Base-by-base conservation (phyloP, 2,797 vertebrate species). In the Harpagifer antarcticus region DNA sequence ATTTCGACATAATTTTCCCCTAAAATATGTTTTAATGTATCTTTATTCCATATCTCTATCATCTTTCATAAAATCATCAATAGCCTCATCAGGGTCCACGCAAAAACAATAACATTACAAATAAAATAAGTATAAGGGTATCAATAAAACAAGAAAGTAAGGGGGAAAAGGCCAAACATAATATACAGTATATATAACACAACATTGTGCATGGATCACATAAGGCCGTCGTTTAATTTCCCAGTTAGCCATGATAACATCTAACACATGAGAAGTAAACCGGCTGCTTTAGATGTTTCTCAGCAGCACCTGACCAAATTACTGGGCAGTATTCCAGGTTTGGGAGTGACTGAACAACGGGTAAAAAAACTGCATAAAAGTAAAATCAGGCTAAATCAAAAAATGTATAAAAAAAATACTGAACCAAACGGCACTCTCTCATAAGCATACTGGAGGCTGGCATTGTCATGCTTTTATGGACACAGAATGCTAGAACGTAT, bases 381-480 rank as follows among this genome's bases (percentile, higher is more conserved):
- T 63, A 4, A 9, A 56, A n/a, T 33, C 45, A 53, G n/a, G 55
- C 1, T 11, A 40, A 73, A 19, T 17, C 19, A 31, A 33, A 47
- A 17, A 5, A 16, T 27, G 42, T 14, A 42, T 42, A 5, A 45
- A 15, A 45, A 54, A 54, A 49, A 55, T 60, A 53, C 33, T n/a
- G 5, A 68, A 27, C 59, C 15, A 54, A 11, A 9, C 43, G n/a
- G 3, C 0, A 2, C 31, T 54, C 10, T 37, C 8, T 37, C 33
- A 37, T 37, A 37, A 37, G 6, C 33, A 37, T 6, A 37, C 44
- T 40, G 76, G 9, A 70, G 23, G 14, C 14, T 65, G 19, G 49
- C 55, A 65, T 50, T 60, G 43, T 81, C 77, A n/a, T 49, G 43
- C 20, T 50, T 69, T 23, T 77, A 53, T 13, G 1, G 9, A 44